Percentiles rank a stretch among this genome's conserved stretches.
Evolutionary conservation across 1,140 invertebrate genomes (phyloP).

Genomic region (Drosophila santomea): DNA sequence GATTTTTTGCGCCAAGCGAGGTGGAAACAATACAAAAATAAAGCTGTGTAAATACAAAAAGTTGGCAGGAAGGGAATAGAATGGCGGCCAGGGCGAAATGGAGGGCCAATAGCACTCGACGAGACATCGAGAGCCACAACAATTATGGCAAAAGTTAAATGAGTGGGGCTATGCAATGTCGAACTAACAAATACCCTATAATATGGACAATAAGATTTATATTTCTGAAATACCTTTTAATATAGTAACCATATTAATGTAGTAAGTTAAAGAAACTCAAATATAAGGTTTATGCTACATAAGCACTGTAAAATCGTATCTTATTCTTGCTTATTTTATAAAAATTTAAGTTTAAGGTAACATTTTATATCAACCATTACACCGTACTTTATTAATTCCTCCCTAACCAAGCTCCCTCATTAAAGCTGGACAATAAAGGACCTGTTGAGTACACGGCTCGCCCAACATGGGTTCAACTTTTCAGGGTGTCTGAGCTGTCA

Average conservation of each 20-base stretch:
- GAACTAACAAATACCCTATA: not conserved
- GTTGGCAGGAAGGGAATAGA: conserved; percentile 4
- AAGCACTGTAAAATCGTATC: no score
- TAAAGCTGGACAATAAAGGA: conserved; percentile 52
- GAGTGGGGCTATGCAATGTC: not conserved
- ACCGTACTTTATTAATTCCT: not conserved
- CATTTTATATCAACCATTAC: no score
- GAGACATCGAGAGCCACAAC: conserved; percentile 39
- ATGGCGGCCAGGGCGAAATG: not conserved
- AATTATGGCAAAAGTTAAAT: conserved; percentile 37
- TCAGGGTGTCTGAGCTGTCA: conserved; percentile 4
- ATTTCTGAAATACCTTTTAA: no score
- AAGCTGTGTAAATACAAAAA: conserved; percentile 65
- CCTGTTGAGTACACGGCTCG: not conserved
- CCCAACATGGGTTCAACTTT: not conserved
- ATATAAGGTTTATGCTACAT: no score
- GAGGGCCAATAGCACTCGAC: conserved; percentile 26
- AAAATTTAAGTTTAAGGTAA: no score
- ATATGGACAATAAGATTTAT: no score
- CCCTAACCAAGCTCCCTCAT: conserved; percentile 13
- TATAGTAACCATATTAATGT: not conserved
- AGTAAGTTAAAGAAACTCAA: no score
- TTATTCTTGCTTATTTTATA: no score
- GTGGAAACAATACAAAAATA: conserved; percentile 67
- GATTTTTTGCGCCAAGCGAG: conserved; percentile 55